Evolutionary conservation across 2,113 vertebrate genomes (phyloP).

Genomic region (Glareola pratincola): DNA sequence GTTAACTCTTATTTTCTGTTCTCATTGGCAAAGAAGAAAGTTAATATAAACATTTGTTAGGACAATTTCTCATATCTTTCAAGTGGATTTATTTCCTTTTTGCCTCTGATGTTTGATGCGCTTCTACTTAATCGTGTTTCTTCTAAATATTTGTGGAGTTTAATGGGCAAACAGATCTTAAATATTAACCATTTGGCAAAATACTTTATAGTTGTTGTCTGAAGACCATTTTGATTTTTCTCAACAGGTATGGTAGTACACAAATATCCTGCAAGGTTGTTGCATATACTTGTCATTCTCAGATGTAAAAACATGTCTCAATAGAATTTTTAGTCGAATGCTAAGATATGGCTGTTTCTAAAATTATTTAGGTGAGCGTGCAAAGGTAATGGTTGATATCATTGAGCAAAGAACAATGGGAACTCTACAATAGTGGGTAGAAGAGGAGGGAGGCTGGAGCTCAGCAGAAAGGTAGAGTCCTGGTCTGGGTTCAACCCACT

Average conservation of each 20-base stretch:
- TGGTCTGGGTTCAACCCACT: not conserved
- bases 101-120: not conserved
- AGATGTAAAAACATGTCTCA: not conserved
- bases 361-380: not conserved
- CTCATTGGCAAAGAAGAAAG: slow-evolving; percentile 52
- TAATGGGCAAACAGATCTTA: not conserved
- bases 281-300: not conserved
- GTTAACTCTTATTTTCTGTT: slow-evolving; percentile 55
- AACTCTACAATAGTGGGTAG: rapidly evolving
- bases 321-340: not conserved
- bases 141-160: slow-evolving; percentile 18
- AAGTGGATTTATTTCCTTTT: slow-evolving; percentile 22
- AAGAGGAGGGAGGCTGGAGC: not conserved
- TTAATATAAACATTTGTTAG: slow-evolving; percentile 36
- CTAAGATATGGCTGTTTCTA: not conserved
- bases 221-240: not conserved
- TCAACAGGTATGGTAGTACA: not conserved
- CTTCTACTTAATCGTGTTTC: not conserved
- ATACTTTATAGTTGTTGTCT: not conserved
- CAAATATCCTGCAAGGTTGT: not conserved
- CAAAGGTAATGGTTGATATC: not conserved
- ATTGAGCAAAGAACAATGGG: not conserved
- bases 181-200: not conserved
- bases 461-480: not conserved
- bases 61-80: slow-evolving; percentile 4